Conservation (phyloP, 2,113 vertebrate species). For the Ophiodon elongatus region DNA sequence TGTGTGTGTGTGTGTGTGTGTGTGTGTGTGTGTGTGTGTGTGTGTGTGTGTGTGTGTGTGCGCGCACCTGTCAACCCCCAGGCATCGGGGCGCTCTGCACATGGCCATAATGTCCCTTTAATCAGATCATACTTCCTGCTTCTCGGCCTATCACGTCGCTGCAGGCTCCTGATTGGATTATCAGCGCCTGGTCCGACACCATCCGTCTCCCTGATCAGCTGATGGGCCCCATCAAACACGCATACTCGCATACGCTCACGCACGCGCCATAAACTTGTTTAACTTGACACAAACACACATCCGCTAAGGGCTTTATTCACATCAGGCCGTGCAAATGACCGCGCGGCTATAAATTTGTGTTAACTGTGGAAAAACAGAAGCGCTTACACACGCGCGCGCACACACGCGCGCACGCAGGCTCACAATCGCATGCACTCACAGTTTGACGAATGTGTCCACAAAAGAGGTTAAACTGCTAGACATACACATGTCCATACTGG, state of each 20-base stretch:
- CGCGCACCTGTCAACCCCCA: constrained; percentile 75
- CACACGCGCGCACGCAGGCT: background rate
- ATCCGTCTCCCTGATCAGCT: constrained; percentile 82
- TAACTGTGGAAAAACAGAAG: constrained; percentile 24
- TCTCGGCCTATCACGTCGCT: constrained; percentile 95
- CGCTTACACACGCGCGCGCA: constrained; percentile 13
- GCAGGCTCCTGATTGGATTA: constrained; percentile 94
- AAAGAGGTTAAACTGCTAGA: constrained; percentile 58
- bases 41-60: constrained; percentile 32
- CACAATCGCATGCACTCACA: constrained; percentile 27
- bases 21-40: constrained; percentile 30
- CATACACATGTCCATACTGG: constrained; percentile 57
- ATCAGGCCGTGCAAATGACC: constrained; percentile 45
- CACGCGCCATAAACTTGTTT: constrained; percentile 75
- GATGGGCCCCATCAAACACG: constrained; percentile 77
- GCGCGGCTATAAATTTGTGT: constrained; percentile 52
- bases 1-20: constrained; percentile 42
- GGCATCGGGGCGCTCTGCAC: constrained; percentile 87
- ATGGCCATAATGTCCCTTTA: constrained; percentile 95
- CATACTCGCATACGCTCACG: constrained; percentile 67
- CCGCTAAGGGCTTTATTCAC: constrained; percentile 52
- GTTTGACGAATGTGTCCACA: constrained; percentile 47
- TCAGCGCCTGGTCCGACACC: constrained; percentile 80
- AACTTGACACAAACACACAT: constrained; percentile 74
- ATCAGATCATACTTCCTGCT: constrained; percentile 97